Percentiles rank a stretch among this genome's conserved stretches.
Conservation (phyloP, 1,140 invertebrate species). For the Paraescarpia echinospica region DNA sequence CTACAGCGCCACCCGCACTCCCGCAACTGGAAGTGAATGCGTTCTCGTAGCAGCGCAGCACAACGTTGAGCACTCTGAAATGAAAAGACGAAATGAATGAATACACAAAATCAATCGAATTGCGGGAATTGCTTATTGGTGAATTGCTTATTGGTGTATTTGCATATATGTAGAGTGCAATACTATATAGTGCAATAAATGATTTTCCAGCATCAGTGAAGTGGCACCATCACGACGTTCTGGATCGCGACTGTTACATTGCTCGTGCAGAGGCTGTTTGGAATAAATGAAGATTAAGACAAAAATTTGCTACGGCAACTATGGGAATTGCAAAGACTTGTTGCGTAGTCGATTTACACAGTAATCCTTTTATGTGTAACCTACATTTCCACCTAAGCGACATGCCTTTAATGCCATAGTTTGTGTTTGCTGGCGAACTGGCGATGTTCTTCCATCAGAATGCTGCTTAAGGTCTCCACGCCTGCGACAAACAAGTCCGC, state of each 20-base stretch:
- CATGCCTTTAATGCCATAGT: neutral
- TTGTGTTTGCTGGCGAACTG: neutral
- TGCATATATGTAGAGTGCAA: neutral
- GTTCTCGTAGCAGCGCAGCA: conserved; percentile 11
- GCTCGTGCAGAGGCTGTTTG: neutral
- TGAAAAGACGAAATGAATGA: neutral
- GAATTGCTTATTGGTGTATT: neutral
- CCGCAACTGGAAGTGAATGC: conserved; percentile 8
- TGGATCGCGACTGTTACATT: neutral
- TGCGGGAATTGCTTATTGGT: too few relatives aligned
- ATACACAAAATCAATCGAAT: neutral
- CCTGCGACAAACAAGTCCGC: neutral
- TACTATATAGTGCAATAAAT: neutral
- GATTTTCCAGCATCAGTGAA: neutral
- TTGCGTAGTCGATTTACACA: neutral
- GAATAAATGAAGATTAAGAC: neutral
- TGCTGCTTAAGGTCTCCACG: neutral
- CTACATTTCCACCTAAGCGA: neutral
- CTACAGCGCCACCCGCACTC: neutral
- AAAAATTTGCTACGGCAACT: neutral
- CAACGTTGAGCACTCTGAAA: neutral
- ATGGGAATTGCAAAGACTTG: neutral
- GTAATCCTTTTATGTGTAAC: neutral
- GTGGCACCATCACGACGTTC: neutral
- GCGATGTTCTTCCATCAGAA: neutral